Conservation (phyloP, 1,140 invertebrate species). For the Calycopis cecrops region DNA sequence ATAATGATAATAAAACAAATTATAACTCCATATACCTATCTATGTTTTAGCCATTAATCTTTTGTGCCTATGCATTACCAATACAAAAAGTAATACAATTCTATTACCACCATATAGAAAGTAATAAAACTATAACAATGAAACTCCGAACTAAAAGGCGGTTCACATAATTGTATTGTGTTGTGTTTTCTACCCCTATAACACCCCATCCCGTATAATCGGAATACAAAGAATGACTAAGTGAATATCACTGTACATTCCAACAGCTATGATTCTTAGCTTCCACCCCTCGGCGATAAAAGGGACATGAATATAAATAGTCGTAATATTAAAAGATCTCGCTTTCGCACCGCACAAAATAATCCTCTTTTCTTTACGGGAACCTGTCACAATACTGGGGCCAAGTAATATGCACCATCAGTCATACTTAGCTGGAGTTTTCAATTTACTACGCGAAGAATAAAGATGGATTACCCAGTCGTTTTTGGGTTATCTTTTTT, state of each 20-base stretch:
- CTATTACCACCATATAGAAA: constrained; percentile 11
- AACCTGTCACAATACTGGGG: constrained; percentile 56
- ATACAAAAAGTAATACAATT: constrained; percentile 1
- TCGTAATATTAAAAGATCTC: constrained; percentile 63
- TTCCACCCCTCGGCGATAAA: constrained; percentile 44
- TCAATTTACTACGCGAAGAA: constrained; percentile 65
- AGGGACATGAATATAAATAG: constrained; percentile 67
- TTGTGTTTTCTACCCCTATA: constrained; percentile 7
- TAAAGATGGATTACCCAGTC: constrained; percentile 58
- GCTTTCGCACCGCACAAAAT: constrained; percentile 52
- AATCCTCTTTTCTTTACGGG: constrained; percentile 64
- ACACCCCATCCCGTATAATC: constrained; percentile 15
- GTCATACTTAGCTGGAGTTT: constrained; percentile 70
- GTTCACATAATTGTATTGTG: constrained; percentile 18
- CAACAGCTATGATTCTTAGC: constrained; percentile 44
- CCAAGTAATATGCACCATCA: constrained; percentile 66
- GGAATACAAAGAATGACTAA: constrained; percentile 21
- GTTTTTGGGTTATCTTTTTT: constrained; percentile 30
- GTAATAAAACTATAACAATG: constrained; percentile 8
- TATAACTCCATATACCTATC: too few relatives aligned
- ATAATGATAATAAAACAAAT: too few relatives aligned
- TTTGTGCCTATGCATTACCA: background rate
- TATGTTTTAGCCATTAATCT: too few relatives aligned
- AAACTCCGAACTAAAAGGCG: constrained; percentile 12
- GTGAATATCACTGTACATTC: constrained; percentile 25